Percentiles rank a stretch among this genome's conserved stretches.
Conservation (phyloP, 2,797 vertebrate species). For the Zenarchopterus dispar region DNA sequence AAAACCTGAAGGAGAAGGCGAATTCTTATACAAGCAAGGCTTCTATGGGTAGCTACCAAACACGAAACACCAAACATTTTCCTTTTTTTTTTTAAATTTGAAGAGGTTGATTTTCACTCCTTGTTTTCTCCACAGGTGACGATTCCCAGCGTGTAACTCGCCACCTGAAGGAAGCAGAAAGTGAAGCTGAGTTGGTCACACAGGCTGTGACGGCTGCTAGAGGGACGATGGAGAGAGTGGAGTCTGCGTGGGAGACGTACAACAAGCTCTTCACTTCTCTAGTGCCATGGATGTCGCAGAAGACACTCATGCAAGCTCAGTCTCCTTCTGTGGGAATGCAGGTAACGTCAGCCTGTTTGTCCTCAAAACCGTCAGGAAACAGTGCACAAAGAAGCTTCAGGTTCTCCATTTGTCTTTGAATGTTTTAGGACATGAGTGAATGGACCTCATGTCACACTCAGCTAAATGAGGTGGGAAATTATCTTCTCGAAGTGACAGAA, state of each 20-base stretch:
- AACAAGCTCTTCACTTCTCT: conserved; percentile 74
- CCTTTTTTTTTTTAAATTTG: neutral
- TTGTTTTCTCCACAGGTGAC: conserved; percentile 66
- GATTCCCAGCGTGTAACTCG: conserved; percentile 65
- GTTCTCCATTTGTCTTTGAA: neutral
- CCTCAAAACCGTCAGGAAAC: neutral
- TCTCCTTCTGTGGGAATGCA: conserved; percentile 22
- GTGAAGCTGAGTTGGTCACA: conserved; percentile 62
- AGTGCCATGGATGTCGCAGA: conserved; percentile 75
- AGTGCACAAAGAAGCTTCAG: neutral
- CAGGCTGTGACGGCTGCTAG: conserved; percentile 70
- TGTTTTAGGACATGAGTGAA: conserved; percentile 57
- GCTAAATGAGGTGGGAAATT: conserved; percentile 86
- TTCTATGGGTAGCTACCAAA: conserved; percentile 76
- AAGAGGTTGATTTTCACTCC: neutral
- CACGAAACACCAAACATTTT: neutral
- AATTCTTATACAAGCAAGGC: conserved; percentile 66
- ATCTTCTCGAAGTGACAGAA: conserved; percentile 84
- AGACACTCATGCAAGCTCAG: conserved; percentile 1
- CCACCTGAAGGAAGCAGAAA: conserved; percentile 77
- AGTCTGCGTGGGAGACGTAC: conserved; percentile 84
- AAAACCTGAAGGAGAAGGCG: conserved; percentile 82
- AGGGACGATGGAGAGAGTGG: conserved; percentile 76
- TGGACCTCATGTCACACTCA: conserved; percentile 81
- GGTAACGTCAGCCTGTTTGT: conserved; percentile 5